Evolutionary conservation across 2,888 invertebrate genomes (phyloP).

Genomic region (Hydroisotoma schaefferi): DNA sequence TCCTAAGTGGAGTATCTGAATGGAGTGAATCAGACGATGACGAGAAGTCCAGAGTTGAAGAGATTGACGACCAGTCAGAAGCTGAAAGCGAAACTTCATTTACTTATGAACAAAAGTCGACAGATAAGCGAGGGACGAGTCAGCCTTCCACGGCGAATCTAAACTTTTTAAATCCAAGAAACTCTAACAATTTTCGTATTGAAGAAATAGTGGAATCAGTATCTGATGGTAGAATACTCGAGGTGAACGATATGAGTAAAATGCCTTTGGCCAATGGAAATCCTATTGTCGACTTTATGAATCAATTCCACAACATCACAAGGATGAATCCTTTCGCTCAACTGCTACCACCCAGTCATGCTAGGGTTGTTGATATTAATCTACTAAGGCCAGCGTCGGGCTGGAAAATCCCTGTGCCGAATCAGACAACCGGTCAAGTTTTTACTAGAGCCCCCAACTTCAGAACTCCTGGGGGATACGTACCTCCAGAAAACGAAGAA

Average conservation of each 20-base stretch:
- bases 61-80: slow-evolving; percentile 20
- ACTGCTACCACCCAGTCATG: too few species aligned
- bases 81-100: slow-evolving; percentile 14
- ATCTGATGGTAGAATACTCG: neutral
- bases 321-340: too few species aligned
- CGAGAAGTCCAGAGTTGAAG: slow-evolving; percentile 5
- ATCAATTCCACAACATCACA: too few species aligned
- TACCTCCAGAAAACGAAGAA: slow-evolving; percentile 28
- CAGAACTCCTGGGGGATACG: slow-evolving; percentile 43
- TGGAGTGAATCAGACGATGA: slow-evolving; percentile 12
- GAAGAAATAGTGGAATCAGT: neutral
- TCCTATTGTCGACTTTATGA: too few species aligned
- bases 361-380: slow-evolving; percentile 6
- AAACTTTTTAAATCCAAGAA: neutral
- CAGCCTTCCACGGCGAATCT: neutral
- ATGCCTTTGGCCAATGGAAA: too few species aligned
- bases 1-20: slow-evolving; percentile 30
- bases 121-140: neutral
- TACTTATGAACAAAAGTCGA: slow-evolving; percentile 1
- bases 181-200: too few species aligned
- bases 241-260: neutral
- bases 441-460: slow-evolving; percentile 45
- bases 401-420: slow-evolving; percentile 6
- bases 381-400: slow-evolving; percentile 1
- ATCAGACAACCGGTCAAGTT: slow-evolving; percentile 18